Evolutionary conservation across 2,888 invertebrate species (phyloP).

Genomic region (Hololepta plana): DNA sequence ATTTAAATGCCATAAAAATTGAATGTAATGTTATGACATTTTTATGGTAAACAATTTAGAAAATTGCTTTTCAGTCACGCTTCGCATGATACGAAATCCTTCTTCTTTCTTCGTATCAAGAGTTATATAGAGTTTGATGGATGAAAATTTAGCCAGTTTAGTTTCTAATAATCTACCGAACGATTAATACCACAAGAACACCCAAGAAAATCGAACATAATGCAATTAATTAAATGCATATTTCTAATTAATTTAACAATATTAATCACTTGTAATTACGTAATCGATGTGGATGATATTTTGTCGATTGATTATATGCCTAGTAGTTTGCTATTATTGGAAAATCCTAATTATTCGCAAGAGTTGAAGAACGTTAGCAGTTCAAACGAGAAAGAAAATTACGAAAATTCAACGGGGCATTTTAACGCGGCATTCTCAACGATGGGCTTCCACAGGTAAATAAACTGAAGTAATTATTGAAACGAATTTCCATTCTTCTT

Average conservation of each 20-base stretch:
- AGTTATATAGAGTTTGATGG: no score
- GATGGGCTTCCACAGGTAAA: constrained; percentile 51
- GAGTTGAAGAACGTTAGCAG: constrained; percentile 7
- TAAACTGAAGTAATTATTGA: not conserved
- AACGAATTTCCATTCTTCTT: constrained; percentile 3
- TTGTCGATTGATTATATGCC: constrained; percentile 53
- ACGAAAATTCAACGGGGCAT: constrained; percentile 26
- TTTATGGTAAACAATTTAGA: no score
- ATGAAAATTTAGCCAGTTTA: no score
- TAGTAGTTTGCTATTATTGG: constrained; percentile 37
- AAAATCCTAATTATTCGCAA: constrained; percentile 18
- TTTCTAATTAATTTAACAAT: constrained; percentile 1
- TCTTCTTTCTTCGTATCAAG: no score
- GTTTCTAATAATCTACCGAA: no score
- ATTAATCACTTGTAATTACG: constrained; percentile 7
- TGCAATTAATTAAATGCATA: not conserved
- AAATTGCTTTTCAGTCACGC: no score
- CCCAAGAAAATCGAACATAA: not conserved
- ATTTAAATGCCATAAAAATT: no score
- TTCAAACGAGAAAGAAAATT: constrained; percentile 3
- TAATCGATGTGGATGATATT: constrained; percentile 42
- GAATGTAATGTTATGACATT: no score
- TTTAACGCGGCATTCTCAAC: constrained; percentile 43
- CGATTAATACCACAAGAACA: no score
- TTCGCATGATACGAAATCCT: no score